phyloP scores from a whole-genome alignment of 2,888 invertebrate genomes.

The Pheosia gnoma region DNA sequence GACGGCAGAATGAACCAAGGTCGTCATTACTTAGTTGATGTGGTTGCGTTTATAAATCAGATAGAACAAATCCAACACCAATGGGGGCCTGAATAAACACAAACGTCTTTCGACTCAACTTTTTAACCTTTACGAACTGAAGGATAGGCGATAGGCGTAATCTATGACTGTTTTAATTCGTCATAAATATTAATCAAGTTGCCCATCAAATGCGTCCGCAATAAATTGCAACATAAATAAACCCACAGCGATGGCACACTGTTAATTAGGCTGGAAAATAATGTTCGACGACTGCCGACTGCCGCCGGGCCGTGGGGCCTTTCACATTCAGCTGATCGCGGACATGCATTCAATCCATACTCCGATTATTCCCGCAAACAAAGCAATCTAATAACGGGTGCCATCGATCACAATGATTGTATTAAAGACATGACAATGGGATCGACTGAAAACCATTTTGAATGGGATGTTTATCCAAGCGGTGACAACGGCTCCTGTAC shows the following conservation, averaged over 20 bases:
- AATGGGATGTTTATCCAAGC: slow-evolving; percentile 51
- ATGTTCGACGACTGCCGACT: slow-evolving; percentile 48
- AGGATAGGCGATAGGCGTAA: background rate
- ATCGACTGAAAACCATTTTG: slow-evolving; percentile 40
- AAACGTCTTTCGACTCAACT: background rate
- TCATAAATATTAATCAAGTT: slow-evolving; percentile 41
- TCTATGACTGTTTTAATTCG: slow-evolving; percentile 37
- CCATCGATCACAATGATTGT: slow-evolving; percentile 48
- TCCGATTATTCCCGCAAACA: slow-evolving; percentile 52
- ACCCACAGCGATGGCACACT: slow-evolving; percentile 49
- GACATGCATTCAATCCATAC: slow-evolving; percentile 53
- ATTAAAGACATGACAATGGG: slow-evolving; percentile 56
- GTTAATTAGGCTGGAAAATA: slow-evolving; percentile 75
- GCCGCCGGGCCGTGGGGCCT: slow-evolving; percentile 48
- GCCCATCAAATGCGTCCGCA: slow-evolving; percentile 54
- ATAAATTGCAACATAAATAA: slow-evolving; percentile 57
- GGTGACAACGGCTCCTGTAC: slow-evolving; percentile 50
- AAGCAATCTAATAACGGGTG: slow-evolving; percentile 56
- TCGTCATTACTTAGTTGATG: slow-evolving; percentile 9
- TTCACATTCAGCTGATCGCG: slow-evolving; percentile 60
- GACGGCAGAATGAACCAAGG: slow-evolving; percentile 29
- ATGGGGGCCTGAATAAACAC: background rate
- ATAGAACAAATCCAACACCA: background rate
- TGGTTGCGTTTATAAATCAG: background rate
- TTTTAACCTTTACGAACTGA: background rate